These are phyloP conservation scores for Schizaphis graminum DNA, from an alignment of 2,888 invertebrate genomes.

Conservation along the genomic window DNA sequence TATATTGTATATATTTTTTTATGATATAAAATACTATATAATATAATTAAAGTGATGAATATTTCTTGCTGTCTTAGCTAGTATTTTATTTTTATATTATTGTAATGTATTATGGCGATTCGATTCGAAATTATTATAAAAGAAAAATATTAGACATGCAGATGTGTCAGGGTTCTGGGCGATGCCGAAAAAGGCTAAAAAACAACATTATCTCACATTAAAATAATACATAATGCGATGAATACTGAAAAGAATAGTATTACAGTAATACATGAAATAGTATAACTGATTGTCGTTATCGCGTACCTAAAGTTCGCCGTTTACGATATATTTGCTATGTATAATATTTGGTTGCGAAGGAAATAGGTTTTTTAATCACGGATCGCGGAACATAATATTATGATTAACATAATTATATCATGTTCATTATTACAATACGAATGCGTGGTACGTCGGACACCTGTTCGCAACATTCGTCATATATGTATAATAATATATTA, in stretches of 20 bases:
- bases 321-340: slow-evolving; percentile 24
- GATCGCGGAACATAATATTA: neutral
- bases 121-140: neutral
- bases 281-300: neutral
- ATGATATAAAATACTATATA: neutral
- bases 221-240: neutral
- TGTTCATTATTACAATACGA: neutral
- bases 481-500: neutral
- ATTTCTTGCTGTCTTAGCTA: neutral
- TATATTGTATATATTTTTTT: neutral
- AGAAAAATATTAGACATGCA: neutral
- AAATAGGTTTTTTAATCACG: neutral
- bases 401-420: neutral
- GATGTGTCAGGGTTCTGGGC: neutral
- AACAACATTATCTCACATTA: neutral
- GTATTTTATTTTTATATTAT: neutral
- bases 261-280: neutral
- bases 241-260: neutral
- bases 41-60: neutral
- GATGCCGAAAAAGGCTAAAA: neutral
- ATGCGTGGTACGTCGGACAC: neutral
- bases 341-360: neutral
- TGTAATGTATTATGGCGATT: neutral
- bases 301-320: neutral
- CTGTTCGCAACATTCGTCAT: neutral